Percentiles rank a stretch among this genome's conserved stretches.
phyloP scores from a whole-genome alignment of 1,140 invertebrate genomes.

The Dendroctonus valens region DNA sequence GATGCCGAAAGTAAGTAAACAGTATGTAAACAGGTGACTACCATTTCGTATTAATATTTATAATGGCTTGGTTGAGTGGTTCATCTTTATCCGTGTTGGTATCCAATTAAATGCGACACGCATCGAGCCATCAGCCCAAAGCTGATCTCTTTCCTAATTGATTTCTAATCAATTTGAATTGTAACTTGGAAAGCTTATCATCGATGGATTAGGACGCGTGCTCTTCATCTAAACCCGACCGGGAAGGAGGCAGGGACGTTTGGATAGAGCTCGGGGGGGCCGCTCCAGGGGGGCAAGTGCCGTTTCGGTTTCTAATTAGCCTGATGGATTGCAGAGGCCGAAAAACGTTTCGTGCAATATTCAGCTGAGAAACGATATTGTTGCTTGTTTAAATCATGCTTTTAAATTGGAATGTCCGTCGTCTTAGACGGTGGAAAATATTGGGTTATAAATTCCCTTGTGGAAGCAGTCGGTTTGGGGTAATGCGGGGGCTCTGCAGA shows the following conservation, averaged over 20 bases:
- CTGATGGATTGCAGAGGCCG: conserved; percentile 36
- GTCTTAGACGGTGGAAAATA: conserved; percentile 27
- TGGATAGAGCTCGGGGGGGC: conserved; percentile 5
- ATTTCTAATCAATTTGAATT: too few species aligned
- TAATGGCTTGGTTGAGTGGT: too few species aligned
- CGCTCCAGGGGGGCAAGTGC: conserved; percentile 23
- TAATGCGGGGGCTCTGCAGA: conserved; percentile 18
- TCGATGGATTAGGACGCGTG: not conserved
- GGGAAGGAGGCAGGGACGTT: too few species aligned
- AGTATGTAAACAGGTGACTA: too few species aligned
- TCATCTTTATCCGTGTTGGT: too few species aligned
- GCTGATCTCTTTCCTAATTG: too few species aligned
- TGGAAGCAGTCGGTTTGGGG: conserved; percentile 13
- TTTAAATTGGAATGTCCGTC: conserved; percentile 30
- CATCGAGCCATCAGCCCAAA: too few species aligned
- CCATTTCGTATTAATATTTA: too few species aligned
- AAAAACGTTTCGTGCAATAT: conserved; percentile 32
- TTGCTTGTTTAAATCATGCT: conserved; percentile 32
- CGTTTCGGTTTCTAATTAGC: conserved; percentile 38
- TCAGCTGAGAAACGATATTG: conserved; percentile 25
- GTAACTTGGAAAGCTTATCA: too few species aligned
- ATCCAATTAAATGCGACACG: too few species aligned
- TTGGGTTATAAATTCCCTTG: conserved; percentile 25
- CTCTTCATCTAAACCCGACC: too few species aligned
- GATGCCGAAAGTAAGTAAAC: too few species aligned